These are phyloP conservation scores for Laspeyria flexula DNA, from an alignment of 2,888 invertebrate genomes.

Conservation along the genomic window DNA sequence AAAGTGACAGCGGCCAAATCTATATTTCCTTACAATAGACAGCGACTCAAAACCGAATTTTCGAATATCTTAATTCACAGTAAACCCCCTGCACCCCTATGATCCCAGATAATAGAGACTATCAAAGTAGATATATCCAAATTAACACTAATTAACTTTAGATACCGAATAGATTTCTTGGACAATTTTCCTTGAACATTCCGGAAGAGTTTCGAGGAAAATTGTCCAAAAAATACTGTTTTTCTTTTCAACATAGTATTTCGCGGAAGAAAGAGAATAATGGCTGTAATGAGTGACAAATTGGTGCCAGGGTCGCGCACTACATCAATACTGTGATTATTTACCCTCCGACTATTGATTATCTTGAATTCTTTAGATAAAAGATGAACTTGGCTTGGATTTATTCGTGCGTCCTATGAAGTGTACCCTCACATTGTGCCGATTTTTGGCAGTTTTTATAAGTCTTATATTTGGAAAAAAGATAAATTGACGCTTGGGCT, in stretches of 20 bases:
- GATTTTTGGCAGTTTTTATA: too few relatives aligned
- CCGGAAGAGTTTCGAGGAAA: not conserved
- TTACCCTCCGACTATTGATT: not conserved
- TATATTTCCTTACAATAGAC: too few relatives aligned
- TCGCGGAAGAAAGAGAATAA: slow-evolving; percentile 7
- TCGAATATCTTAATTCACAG: too few relatives aligned
- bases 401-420: not conserved
- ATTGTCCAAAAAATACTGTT: slow-evolving; percentile 4
- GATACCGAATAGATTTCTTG: too few relatives aligned
- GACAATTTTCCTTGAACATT: not conserved
- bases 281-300: slow-evolving; percentile 25
- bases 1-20: too few relatives aligned
- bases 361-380: not conserved
- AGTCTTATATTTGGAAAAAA: too few relatives aligned
- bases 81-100: too few relatives aligned
- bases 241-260: slow-evolving; percentile 17
- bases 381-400: not conserved
- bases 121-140: too few relatives aligned
- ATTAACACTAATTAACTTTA: too few relatives aligned
- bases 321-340: slow-evolving; percentile 1
- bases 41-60: too few relatives aligned
- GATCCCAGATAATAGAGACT: too few relatives aligned
- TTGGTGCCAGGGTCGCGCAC: slow-evolving; percentile 4
- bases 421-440: not conserved
- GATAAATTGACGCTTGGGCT: too few relatives aligned